A percentile compares a stretch with the other conserved stretches of the same genome.
Evolutionary conservation across 2,797 vertebrate genomes (phyloP).

Genomic region (Squalus acanthias): DNA sequence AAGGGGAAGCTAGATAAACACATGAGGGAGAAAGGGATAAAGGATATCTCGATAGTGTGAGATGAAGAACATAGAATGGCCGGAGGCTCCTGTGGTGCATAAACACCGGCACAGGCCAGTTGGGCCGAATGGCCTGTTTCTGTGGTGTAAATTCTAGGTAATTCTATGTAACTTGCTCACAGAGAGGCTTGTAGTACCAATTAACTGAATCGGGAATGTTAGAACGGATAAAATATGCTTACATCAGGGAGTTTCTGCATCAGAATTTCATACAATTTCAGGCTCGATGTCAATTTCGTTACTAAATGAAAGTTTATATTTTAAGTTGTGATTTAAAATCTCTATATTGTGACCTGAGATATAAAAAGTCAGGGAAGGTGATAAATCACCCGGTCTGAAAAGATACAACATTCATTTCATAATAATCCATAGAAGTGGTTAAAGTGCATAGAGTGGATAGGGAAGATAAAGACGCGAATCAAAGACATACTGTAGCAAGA

Average conservation of each 20-base stretch:
- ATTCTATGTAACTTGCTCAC: not conserved
- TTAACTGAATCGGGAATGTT: not conserved
- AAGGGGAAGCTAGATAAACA: not conserved
- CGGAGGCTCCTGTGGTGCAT: not conserved
- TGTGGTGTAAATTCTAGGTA: not conserved
- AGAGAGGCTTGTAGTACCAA: not conserved
- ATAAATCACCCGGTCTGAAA: not conserved
- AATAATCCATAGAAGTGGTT: not conserved
- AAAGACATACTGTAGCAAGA: not conserved
- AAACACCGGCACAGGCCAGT: not conserved
- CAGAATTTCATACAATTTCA: not conserved
- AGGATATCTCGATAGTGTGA: not conserved
- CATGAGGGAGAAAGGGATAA: not conserved
- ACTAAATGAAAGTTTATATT: not conserved
- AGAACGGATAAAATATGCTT: not conserved
- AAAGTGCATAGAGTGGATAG: not conserved
- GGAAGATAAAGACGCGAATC: not conserved
- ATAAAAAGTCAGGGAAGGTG: not conserved
- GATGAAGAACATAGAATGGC: not conserved
- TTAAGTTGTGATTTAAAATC: not conserved
- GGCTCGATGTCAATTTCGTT: not conserved
- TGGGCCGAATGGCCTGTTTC: not conserved
- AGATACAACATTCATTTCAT: not conserved
- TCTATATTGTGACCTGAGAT: not conserved
- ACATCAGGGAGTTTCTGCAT: not conserved